These are phyloP conservation scores for Achatina immaculata DNA, from an alignment of 1,140 invertebrate species.

Conservation along the genomic window DNA sequence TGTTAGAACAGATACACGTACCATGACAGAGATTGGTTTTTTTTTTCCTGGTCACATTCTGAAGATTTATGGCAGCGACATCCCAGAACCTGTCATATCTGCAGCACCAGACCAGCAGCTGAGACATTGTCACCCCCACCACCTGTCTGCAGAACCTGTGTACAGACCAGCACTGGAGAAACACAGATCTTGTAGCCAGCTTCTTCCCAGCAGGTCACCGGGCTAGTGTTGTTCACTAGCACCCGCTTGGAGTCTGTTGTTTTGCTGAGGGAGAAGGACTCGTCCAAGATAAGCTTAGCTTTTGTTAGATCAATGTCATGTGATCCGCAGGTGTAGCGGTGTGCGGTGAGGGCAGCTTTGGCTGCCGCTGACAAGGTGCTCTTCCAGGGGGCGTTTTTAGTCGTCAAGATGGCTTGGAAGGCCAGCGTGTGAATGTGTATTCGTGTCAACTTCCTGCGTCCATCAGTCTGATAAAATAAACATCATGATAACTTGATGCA, in stretches of 20 bases:
- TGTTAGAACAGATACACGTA: too few species aligned
- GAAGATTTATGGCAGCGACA: too few species aligned
- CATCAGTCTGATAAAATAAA: conserved; percentile 26
- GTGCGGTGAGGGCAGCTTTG: conserved; percentile 86
- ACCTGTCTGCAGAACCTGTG: conserved; percentile 84
- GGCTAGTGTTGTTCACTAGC: conserved; percentile 66
- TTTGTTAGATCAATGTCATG: conserved; percentile 80
- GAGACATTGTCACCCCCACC: conserved; percentile 92
- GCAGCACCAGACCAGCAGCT: conserved; percentile 84
- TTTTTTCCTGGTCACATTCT: too few species aligned
- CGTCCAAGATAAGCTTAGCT: conserved; percentile 83
- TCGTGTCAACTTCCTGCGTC: conserved; percentile 78
- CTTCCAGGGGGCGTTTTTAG: conserved; percentile 74
- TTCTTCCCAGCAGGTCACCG: conserved; percentile 89
- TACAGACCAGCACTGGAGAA: conserved; percentile 88
- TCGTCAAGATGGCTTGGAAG: conserved; percentile 86
- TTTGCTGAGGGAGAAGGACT: conserved; percentile 82
- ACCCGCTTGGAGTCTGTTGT: conserved; percentile 50
- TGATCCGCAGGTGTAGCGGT: conserved; percentile 87
- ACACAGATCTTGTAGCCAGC: conserved; percentile 81
- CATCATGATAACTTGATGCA: too few species aligned
- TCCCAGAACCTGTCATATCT: conserved; percentile 73
- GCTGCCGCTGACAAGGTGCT: conserved; percentile 84
- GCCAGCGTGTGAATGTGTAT: conserved; percentile 90
- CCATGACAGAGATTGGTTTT: too few species aligned